These are phyloP conservation scores for Lasioglossum villosulum DNA, from an alignment of 2,888 invertebrate genomes.

Conservation along the genomic window DNA sequence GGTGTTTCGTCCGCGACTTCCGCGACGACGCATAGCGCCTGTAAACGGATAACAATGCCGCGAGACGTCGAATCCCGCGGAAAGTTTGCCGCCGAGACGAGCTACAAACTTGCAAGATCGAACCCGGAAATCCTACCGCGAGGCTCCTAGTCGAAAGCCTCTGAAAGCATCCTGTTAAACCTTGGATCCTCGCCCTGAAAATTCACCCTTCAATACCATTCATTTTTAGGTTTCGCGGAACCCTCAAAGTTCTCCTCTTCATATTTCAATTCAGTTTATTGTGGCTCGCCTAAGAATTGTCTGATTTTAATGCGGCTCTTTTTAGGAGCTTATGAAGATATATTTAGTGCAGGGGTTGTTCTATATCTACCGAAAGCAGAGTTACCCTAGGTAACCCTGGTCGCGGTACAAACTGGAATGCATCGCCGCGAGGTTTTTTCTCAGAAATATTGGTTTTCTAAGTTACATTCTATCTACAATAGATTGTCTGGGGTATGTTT, in stretches of 20 bases:
- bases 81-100: neutral
- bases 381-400: no score
- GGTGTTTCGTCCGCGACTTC: neutral
- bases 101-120: constrained; percentile 1
- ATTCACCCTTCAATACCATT: neutral
- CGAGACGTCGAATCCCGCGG: neutral
- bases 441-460: no score
- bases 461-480: no score
- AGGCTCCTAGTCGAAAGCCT: neutral
- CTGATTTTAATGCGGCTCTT: no score
- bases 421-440: no score
- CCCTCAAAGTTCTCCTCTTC: neutral
- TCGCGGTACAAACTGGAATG: no score
- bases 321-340: no score
- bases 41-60: neutral
- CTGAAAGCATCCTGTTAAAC: neutral
- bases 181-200: neutral
- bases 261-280: neutral
- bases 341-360: no score
- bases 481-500: no score
- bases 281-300: no score
- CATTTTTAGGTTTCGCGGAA: neutral
- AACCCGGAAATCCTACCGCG: neutral
- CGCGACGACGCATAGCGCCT: neutral
- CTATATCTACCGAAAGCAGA: no score